These are phyloP conservation scores for Platanista minor DNA, from an alignment of 2,113 vertebrate genomes.

Conservation along the genomic window DNA sequence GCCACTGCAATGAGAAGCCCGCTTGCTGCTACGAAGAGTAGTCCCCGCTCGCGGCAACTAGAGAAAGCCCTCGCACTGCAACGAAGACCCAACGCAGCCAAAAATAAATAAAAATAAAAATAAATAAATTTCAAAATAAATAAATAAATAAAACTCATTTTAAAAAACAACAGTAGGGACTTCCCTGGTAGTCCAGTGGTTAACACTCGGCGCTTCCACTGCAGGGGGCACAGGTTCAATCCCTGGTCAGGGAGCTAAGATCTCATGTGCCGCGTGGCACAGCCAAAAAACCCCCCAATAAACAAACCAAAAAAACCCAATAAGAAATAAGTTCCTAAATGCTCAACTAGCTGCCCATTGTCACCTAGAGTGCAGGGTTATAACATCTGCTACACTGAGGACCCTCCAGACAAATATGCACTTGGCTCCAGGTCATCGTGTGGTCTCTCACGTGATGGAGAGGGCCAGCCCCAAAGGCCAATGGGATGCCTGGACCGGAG, in stretches of 20 bases:
- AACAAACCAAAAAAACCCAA: not conserved
- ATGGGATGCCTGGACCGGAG: not conserved
- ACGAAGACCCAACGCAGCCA: not conserved
- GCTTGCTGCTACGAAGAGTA: rapidly evolving
- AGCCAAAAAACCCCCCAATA: too few relatives aligned
- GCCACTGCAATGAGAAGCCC: too few relatives aligned
- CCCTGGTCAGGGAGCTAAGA: too few relatives aligned
- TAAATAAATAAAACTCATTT: not conserved
- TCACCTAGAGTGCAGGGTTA: not conserved
- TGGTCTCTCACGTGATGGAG: not conserved
- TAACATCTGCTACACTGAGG: not conserved
- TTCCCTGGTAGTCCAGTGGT: too few relatives aligned
- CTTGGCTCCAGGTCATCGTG: not conserved
- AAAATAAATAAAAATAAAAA: not conserved
- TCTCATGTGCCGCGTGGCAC: rapidly evolving
- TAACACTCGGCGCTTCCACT: too few relatives aligned
- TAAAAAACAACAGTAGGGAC: not conserved
- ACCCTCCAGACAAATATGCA: not conserved
- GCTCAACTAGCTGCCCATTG: not conserved
- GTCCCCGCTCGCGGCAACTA: rapidly evolving
- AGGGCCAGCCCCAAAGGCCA: not conserved
- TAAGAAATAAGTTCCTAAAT: not conserved
- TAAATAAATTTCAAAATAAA: too few relatives aligned
- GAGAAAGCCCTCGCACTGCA: not conserved
- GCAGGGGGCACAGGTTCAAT: too few relatives aligned